Base-by-base conservation (phyloP, 2,888 invertebrate genomes). In the Pilophorus perplexus region DNA sequence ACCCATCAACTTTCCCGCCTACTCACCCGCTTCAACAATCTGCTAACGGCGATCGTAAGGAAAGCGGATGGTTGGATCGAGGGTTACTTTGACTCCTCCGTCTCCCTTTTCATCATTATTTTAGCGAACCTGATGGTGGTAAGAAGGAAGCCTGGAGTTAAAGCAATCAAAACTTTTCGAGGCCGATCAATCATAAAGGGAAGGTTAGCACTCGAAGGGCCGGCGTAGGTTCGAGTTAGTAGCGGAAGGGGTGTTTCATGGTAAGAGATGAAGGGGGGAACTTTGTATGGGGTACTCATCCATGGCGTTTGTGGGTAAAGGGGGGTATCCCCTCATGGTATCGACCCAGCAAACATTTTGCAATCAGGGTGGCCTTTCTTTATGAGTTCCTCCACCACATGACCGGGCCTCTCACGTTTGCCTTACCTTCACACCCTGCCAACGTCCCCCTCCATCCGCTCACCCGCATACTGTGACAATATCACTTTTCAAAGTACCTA, bases 341-440 rank as follows among this genome's bases (percentile, higher is more conserved):
- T 59, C 59, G 59, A 59, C 59, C 50, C 42, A 16, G 40, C 42
- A 42, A 59, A 59, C 59, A 59, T 59, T 38, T 59, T 59, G 59
- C 59, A 59, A 59, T 59, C 59, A 59, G 59, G 40, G 59, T 40
- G 40, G 38, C 59, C 59, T 59, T 59, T 40, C 59, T 59, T 59
- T 59, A 59, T 59, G 40, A 59, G 59, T 59, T 42, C 25, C 28
- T 50, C n/a, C 10, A n/a, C 50, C 20, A n/a, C n/a, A n/a, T n/a
- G n/a, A n/a, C n/a, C n/a, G n/a, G n/a, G 5, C 44, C 5, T 14
- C 8, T 12, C 5, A 8, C 14, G 5, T 42, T 14, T 42, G n/a
- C n/a, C n/a, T n/a, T n/a, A n/a, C 50, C 25, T 25, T 25, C 22
- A 4, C 22, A 12, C 50, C n/a, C 5, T 22, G 2, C n/a, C 50